These are phyloP conservation scores for Sternotherus odoratus DNA, from an alignment of 2,797 vertebrate species.

Conservation along the genomic window DNA sequence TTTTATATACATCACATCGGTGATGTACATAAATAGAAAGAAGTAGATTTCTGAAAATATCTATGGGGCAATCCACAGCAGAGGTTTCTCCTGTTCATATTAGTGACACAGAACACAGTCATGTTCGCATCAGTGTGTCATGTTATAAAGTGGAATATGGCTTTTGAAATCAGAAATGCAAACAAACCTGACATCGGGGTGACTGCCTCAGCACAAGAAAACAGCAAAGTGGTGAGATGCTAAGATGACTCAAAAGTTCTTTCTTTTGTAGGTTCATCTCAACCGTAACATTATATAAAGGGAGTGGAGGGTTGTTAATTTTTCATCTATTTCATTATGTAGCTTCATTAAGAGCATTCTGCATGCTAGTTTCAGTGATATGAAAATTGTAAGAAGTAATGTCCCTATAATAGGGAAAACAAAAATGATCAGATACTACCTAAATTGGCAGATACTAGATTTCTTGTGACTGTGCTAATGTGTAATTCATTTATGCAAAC, in stretches of 20 bases:
- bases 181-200: accelerated
- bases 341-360: conserved; percentile 81
- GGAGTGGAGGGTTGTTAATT: conserved; percentile 67
- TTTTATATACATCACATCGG: not conserved
- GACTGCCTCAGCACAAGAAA: not conserved
- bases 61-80: not conserved
- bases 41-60: not conserved
- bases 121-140: not conserved
- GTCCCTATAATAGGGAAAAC: conserved; percentile 85
- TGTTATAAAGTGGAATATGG: accelerated
- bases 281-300: conserved; percentile 9
- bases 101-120: not conserved
- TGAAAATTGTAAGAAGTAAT: conserved; percentile 62
- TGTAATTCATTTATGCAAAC: conserved; percentile 89
- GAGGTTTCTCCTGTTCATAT: accelerated
- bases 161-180: not conserved
- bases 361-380: conserved; percentile 4
- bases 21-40: not conserved
- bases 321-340: conserved; percentile 80
- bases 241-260: not conserved
- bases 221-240: not conserved
- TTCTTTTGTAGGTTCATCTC: conserved; percentile 35
- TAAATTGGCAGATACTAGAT: conserved; percentile 83
- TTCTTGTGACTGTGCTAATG: conserved; percentile 83
- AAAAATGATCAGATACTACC: conserved; percentile 83